A percentile compares a stretch with the other conserved stretches of the same genome.
These are phyloP conservation scores for Malurus leucopterus DNA, from an alignment of 2,797 vertebrate species.

Conservation along the genomic window DNA sequence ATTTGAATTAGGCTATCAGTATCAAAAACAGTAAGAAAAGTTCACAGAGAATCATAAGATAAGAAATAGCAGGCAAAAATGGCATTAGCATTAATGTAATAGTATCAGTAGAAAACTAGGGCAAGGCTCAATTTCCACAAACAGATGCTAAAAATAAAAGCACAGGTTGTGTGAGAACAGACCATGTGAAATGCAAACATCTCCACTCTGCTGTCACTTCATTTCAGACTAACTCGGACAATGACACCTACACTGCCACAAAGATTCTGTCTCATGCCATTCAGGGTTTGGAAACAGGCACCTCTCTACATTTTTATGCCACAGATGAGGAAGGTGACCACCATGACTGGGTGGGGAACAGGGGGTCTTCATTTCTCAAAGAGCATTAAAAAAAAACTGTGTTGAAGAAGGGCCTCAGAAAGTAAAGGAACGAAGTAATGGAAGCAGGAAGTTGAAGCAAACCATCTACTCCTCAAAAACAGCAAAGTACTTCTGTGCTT, in stretches of 20 bases:
- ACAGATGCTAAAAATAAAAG: neutral
- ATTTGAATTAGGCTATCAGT: neutral
- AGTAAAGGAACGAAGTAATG: neutral
- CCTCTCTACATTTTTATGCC: neutral
- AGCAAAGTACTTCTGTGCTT: neutral
- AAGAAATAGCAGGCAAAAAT: neutral
- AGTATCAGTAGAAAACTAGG: neutral
- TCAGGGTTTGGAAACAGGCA: neutral
- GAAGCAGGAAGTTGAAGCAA: neutral
- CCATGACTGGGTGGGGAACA: fast-evolving
- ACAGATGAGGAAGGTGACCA: neutral
- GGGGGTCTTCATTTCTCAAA: neutral
- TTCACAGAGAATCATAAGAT: neutral
- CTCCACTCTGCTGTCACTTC: neutral
- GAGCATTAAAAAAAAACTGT: neutral
- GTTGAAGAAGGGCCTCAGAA: neutral
- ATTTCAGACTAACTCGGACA: neutral
- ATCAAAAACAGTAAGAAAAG: neutral
- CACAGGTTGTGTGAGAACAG: neutral
- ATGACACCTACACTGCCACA: fast-evolving
- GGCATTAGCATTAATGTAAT: neutral
- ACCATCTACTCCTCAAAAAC: neutral
- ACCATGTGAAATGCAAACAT: neutral
- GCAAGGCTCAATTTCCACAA: neutral
- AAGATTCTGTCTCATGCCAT: fast-evolving